Conservation (phyloP, 2,797 vertebrate species). For the Geotrypetes seraphini region DNA sequence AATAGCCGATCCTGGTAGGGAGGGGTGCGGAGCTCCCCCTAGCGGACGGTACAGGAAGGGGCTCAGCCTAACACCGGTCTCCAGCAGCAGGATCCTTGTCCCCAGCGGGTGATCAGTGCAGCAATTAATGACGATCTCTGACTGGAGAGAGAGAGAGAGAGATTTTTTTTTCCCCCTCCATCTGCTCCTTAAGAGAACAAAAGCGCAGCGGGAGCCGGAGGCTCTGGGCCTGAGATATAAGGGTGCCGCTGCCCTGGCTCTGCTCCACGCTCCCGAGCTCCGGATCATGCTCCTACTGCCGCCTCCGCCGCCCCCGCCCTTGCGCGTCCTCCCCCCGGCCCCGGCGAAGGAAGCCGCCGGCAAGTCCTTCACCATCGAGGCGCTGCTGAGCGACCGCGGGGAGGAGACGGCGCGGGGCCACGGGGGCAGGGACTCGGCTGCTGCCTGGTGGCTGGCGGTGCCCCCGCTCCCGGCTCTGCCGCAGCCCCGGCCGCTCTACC, state of each 20-base stretch:
- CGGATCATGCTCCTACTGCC: too few relatives aligned
- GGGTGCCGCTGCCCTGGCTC: not conserved
- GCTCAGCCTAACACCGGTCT: too few relatives aligned
- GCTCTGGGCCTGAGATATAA: not conserved
- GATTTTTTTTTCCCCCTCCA: too few relatives aligned
- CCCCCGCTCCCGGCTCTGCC: slow-evolving; percentile 28
- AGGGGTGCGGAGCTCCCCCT: too few relatives aligned
- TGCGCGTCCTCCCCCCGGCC: not conserved
- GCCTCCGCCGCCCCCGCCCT: slow-evolving; percentile 31
- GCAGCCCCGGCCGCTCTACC: slow-evolving; percentile 45
- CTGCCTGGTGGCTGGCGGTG: slow-evolving; percentile 35
- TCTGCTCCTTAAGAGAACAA: not conserved
- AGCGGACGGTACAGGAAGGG: too few relatives aligned
- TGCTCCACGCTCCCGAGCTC: not conserved
- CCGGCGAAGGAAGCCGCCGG: slow-evolving; percentile 27
- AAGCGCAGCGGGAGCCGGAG: not conserved
- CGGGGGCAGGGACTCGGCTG: not conserved
- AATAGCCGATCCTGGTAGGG: too few relatives aligned
- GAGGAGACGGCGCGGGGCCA: not conserved
- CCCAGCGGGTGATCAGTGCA: too few relatives aligned
- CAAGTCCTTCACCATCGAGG: slow-evolving; percentile 73
- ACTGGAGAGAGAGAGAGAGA: too few relatives aligned
- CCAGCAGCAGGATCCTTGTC: too few relatives aligned
- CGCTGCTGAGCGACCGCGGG: slow-evolving; percentile 60
- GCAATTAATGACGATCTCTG: too few relatives aligned